A percentile compares a stretch with the other conserved stretches of the same genome.
These are phyloP conservation scores for Smithornis capensis DNA, from an alignment of 2,113 vertebrate species.

Conservation along the genomic window DNA sequence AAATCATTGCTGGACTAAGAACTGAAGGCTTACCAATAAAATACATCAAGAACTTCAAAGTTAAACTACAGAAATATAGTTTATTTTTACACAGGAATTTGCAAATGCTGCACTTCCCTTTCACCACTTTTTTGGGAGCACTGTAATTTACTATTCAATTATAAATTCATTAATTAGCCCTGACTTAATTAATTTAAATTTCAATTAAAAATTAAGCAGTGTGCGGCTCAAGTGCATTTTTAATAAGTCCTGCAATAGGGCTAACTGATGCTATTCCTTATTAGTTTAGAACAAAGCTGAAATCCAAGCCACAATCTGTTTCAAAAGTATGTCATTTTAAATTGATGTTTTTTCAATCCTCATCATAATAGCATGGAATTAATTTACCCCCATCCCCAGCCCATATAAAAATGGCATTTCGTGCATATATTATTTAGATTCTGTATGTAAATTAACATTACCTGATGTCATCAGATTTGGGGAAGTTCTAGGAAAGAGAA, in stretches of 20 bases:
- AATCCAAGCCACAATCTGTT: slow-evolving; percentile 50
- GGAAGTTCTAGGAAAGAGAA: slow-evolving; percentile 23
- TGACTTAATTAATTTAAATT: slow-evolving; percentile 75
- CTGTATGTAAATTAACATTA: slow-evolving; percentile 22
- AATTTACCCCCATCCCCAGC: background rate
- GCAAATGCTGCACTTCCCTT: slow-evolving; percentile 55
- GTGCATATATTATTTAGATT: slow-evolving; percentile 3
- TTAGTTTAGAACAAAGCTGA: slow-evolving; percentile 60
- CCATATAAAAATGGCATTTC: slow-evolving; percentile 22
- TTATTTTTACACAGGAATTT: slow-evolving; percentile 44
- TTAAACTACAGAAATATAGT: background rate
- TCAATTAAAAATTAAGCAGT: slow-evolving; percentile 73
- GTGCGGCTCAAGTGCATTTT: slow-evolving; percentile 63
- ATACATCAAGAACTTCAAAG: slow-evolving; percentile 11
- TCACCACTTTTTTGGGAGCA: slow-evolving; percentile 46
- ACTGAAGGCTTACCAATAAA: background rate
- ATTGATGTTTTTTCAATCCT: slow-evolving; percentile 48
- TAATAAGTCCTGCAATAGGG: slow-evolving; percentile 51
- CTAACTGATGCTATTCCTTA: slow-evolving; percentile 64
- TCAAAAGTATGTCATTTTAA: slow-evolving; percentile 57
- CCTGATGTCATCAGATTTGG: slow-evolving; percentile 46
- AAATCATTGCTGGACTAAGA: slow-evolving; percentile 22
- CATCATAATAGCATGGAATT: slow-evolving; percentile 28
- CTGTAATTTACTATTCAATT: slow-evolving; percentile 71
- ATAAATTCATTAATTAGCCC: slow-evolving; percentile 73